phyloP scores from a whole-genome alignment of 1,140 invertebrate species.

The Drosophila gunungcola region DNA sequence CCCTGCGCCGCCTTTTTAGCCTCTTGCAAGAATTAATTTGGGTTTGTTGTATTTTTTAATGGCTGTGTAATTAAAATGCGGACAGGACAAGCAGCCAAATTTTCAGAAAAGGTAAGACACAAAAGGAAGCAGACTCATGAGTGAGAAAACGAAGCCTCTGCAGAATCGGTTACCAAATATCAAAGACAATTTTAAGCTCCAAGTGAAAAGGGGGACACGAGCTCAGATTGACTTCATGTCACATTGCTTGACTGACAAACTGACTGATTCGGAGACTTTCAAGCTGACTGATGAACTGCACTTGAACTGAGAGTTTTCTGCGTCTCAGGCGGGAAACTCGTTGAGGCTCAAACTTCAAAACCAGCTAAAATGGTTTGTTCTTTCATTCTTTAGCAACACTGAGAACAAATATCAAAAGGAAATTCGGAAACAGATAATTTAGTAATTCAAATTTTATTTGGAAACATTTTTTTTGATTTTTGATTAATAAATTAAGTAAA shows the following conservation, averaged over 20 bases:
- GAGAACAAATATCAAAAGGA: not conserved
- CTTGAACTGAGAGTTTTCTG: constrained; percentile 16
- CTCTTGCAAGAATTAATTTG: constrained; percentile 55
- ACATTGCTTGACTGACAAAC: constrained; percentile 26
- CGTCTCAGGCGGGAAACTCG: constrained; percentile 20
- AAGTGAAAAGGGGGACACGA: constrained; percentile 27
- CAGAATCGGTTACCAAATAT: constrained; percentile 32
- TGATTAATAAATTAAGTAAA: too few species aligned
- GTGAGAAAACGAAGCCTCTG: constrained; percentile 10
- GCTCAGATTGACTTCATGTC: constrained; percentile 56
- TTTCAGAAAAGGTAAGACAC: not conserved
- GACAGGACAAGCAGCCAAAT: constrained; percentile 21
- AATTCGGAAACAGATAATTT: rapidly evolving
- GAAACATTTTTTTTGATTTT: too few species aligned
- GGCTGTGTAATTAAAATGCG: constrained; percentile 70
- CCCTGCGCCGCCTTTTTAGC: constrained; percentile 23
- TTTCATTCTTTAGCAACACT: not conserved
- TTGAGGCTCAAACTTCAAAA: constrained; percentile 57
- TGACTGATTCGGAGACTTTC: constrained; percentile 14
- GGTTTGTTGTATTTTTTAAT: constrained; percentile 56
- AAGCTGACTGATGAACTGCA: constrained; percentile 59
- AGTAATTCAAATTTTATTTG: not conserved
- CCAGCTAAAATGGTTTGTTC: constrained; percentile 11
- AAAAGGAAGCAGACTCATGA: not conserved
- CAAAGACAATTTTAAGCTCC: constrained; percentile 45